Conservation (phyloP, 2,113 vertebrate genomes). For the Mesoclemmys tuberculata region DNA sequence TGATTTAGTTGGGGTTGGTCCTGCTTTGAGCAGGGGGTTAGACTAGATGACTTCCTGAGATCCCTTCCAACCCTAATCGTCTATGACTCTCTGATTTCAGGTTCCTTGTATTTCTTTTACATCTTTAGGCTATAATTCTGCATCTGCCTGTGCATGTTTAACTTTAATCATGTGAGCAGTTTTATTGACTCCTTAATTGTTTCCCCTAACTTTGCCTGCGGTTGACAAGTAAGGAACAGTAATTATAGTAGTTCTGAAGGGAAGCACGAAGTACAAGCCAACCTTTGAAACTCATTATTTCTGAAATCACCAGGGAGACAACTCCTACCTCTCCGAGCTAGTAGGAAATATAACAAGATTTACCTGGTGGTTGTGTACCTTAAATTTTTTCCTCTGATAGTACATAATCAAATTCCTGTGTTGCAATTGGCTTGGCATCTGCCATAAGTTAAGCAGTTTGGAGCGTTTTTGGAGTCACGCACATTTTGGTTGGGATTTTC, state of each 20-base stretch:
- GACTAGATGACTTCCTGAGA: too few relatives aligned
- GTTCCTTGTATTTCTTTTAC: neutral
- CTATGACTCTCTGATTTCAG: neutral
- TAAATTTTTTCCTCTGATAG: neutral
- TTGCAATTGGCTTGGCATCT: neutral
- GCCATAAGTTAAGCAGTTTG: neutral
- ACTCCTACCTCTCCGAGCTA: neutral
- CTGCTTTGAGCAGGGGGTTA: too few relatives aligned
- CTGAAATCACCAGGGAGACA: neutral
- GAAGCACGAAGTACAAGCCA: neutral
- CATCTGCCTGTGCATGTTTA: neutral
- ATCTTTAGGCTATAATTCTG: neutral
- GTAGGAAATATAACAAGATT: neutral
- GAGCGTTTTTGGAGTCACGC: neutral
- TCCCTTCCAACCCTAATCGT: too few relatives aligned
- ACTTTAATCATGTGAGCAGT: neutral
- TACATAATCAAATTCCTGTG: neutral
- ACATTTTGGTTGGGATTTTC: neutral
- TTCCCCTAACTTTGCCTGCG: neutral
- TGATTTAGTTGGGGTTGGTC: too few relatives aligned
- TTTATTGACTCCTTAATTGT: neutral
- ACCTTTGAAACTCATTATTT: neutral
- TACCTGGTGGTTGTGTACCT: neutral
- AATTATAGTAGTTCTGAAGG: neutral
- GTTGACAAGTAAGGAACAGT: neutral